phyloP scores from a whole-genome alignment of 2,888 invertebrate species.

The Xestia sexstrigata region DNA sequence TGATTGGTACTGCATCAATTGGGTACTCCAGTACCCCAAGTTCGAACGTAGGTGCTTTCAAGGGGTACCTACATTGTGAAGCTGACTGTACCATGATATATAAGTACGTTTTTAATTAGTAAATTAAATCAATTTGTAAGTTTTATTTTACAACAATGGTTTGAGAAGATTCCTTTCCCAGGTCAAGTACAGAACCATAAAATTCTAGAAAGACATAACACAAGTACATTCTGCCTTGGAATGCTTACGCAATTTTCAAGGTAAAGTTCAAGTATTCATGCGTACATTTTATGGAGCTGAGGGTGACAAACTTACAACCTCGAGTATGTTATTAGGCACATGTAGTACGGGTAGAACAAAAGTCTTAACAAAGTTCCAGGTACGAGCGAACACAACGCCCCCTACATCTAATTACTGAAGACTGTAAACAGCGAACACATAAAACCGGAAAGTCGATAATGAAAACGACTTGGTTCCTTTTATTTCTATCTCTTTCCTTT shows the following conservation, averaged over 20 bases:
- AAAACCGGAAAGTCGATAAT: slow-evolving; percentile 64
- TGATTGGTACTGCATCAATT: too few relatives aligned
- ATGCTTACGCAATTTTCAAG: background rate
- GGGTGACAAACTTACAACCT: slow-evolving; percentile 9
- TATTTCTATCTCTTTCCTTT: slow-evolving; percentile 74
- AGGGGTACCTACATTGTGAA: too few relatives aligned
- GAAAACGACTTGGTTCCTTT: slow-evolving; percentile 66
- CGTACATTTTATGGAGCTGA: background rate
- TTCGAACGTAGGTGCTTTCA: too few relatives aligned
- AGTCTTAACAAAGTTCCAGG: slow-evolving; percentile 26
- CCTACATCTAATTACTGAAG: slow-evolving; percentile 44
- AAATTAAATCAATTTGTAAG: background rate
- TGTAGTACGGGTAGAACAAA: background rate
- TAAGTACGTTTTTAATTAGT: background rate
- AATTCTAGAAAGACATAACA: background rate
- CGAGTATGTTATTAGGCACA: background rate
- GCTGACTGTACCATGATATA: too few relatives aligned
- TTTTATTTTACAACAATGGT: background rate
- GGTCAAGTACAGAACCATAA: background rate
- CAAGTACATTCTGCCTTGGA: background rate
- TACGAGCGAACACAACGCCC: slow-evolving; percentile 4
- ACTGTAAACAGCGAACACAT: slow-evolving; percentile 56
- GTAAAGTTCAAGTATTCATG: background rate
- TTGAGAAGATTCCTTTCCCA: background rate
- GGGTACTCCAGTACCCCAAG: too few relatives aligned